Percentiles rank a stretch among this genome's conserved stretches.
These are phyloP conservation scores for Poeciliopsis occidentalis DNA, from an alignment of 2,113 vertebrate genomes.

Conservation along the genomic window DNA sequence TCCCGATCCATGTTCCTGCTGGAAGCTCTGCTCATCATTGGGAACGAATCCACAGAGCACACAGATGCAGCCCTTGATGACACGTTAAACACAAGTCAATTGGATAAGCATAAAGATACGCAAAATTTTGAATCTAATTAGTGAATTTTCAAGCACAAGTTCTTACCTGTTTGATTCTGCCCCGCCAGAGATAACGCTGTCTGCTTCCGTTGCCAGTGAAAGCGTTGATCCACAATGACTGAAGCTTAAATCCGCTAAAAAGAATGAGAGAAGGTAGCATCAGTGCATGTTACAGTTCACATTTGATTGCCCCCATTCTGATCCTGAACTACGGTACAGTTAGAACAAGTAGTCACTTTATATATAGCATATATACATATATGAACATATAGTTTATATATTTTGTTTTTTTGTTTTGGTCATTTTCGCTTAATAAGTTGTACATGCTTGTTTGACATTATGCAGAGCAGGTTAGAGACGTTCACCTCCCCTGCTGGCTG, in stretches of 20 bases:
- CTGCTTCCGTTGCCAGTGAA: constrained; percentile 91
- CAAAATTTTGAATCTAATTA: not conserved
- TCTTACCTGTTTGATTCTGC: constrained; percentile 87
- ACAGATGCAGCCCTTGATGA: constrained; percentile 87
- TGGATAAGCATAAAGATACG: not conserved
- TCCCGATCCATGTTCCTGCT: constrained; percentile 94
- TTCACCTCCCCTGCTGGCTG: constrained; percentile 70
- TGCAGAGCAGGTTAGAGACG: constrained; percentile 65
- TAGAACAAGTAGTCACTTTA: not conserved
- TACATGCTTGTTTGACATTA: constrained; percentile 36
- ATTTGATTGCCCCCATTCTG: too few species aligned
- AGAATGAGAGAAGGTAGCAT: constrained; percentile 2
- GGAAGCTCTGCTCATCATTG: constrained; percentile 87
- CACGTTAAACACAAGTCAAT: not conserved
- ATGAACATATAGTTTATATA: too few species aligned
- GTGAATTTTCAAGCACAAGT: not conserved
- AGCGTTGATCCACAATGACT: constrained; percentile 93
- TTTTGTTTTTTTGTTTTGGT: not conserved
- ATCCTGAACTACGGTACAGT: not conserved
- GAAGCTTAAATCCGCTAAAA: constrained; percentile 87
- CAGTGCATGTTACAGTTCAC: not conserved
- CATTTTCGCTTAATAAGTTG: not conserved
- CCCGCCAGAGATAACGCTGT: constrained; percentile 89
- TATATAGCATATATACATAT: too few species aligned
- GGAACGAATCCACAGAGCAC: constrained; percentile 91